Base-by-base conservation (phyloP, 1,140 invertebrate genomes). In the Aphaenogaster floridana region DNA sequence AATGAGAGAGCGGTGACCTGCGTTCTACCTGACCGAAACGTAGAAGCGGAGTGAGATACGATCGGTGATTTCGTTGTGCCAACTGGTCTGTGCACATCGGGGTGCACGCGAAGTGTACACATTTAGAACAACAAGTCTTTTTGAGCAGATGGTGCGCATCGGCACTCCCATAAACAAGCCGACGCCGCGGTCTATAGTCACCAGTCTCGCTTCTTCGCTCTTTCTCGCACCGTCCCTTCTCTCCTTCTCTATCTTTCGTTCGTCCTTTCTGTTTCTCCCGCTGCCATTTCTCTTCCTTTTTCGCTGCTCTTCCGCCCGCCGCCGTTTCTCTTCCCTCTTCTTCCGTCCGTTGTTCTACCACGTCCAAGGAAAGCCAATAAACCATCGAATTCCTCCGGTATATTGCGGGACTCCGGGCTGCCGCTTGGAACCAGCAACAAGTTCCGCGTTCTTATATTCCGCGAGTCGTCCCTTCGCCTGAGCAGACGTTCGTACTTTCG, bases 341-440 rank as follows among this genome's bases (percentile, higher is more conserved):
- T 90, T 92, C 89, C 89, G 88, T 85, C 90, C 92, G 88, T 94
- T 94, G 90, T 94, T 93, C 93, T 90, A 87, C 93, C 94, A 94
- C 94, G 93, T 94, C 92, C 93, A 91, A 94, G 92, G 87, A 94
- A 94, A 94, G 92, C 94, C 94, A 95, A 95, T 95, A 95, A 94
- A 95, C 94, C 93, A 95, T 95, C 94, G 94, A 95, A 95, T 95
- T 95, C 93, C 92, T 92, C 88, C 91, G 94, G 90, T 94, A 94
- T 94, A 94, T 94, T 92, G 93, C 92, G 89, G 86, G 88, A 88
- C 84, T 87, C 92, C 89, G 84, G 86, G 92, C 86, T 54, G 80
- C 89, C 89, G 91, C 89, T 91, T 77, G 86, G 90, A 90, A 92
- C 86, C 80, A 95, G 94, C 94, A 95, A 95, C 94, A 95, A 95